Conservation (phyloP, 2,113 vertebrate species). For the Peromyscus maniculatus region DNA sequence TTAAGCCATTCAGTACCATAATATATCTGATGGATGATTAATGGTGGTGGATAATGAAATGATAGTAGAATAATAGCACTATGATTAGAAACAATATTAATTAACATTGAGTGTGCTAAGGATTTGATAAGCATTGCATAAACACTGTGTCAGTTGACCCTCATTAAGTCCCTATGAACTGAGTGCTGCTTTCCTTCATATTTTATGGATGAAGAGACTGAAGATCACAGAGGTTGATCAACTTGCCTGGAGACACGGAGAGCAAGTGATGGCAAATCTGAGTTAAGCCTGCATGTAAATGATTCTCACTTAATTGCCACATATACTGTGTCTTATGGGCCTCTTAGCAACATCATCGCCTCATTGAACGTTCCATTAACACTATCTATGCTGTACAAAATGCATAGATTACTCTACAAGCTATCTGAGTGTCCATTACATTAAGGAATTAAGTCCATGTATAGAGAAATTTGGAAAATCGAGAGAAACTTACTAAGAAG, state of each 20-base stretch:
- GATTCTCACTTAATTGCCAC: not conserved
- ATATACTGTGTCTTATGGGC: not conserved
- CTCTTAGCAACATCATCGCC: not conserved
- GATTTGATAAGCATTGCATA: not conserved
- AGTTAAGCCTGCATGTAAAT: not conserved
- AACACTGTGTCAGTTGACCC: not conserved
- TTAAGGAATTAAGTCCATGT: conserved; percentile 15
- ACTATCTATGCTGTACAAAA: not conserved
- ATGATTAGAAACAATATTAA: conserved; percentile 23
- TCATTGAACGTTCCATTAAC: not conserved
- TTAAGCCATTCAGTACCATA: conserved; percentile 1
- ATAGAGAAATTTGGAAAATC: not conserved
- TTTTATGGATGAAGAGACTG: conserved; percentile 35
- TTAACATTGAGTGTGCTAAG: conserved; percentile 51
- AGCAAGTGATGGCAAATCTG: not conserved
- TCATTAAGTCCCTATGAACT: conserved; percentile 21
- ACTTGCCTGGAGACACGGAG: not conserved
- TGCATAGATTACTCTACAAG: not conserved
- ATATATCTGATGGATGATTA: conserved; percentile 41
- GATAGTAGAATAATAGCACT: conserved; percentile 47
- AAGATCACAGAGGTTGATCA: conserved; percentile 25
- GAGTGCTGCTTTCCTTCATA: not conserved
- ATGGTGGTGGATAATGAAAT: conserved; percentile 44
- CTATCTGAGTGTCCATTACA: not conserved
- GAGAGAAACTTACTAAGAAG: conserved; percentile 7